phyloP scores from a whole-genome alignment of 2,888 invertebrate species.

The Drosophila rellima region DNA sequence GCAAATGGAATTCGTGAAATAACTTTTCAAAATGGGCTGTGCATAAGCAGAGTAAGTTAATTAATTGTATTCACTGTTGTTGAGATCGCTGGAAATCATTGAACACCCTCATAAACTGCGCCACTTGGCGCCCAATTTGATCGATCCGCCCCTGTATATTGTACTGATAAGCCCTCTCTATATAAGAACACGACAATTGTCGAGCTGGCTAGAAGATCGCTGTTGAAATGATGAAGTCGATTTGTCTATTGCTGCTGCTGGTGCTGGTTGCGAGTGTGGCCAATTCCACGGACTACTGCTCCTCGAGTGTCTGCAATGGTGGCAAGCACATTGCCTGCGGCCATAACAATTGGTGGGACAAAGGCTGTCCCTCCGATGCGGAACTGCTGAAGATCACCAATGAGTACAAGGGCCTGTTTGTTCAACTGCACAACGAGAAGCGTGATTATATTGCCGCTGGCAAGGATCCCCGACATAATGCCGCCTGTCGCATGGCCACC shows the following conservation, averaged over 20 bases:
- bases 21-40: background rate
- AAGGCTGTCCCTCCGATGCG: constrained; percentile 42
- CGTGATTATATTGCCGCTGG: constrained; percentile 53
- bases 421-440: constrained; percentile 48
- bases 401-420: constrained; percentile 33
- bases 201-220: background rate
- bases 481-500: constrained; percentile 45
- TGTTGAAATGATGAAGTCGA: constrained; percentile 22
- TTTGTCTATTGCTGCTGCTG: background rate
- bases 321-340: constrained; percentile 54
- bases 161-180: constrained; percentile 6
- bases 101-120: background rate
- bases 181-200: constrained; percentile 11
- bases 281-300: constrained; percentile 55
- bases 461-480: constrained; percentile 31
- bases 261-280: constrained; percentile 1
- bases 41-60: background rate
- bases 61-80: background rate
- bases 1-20: background rate
- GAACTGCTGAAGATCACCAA: constrained; percentile 40
- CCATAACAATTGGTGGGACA: constrained; percentile 40
- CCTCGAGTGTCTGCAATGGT: constrained; percentile 35
- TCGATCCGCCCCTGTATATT: constrained; percentile 3
- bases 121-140: background rate
- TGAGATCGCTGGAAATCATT: too few species aligned